Conservation (phyloP, 1,140 invertebrate genomes). For the Saccostrea echinata region DNA sequence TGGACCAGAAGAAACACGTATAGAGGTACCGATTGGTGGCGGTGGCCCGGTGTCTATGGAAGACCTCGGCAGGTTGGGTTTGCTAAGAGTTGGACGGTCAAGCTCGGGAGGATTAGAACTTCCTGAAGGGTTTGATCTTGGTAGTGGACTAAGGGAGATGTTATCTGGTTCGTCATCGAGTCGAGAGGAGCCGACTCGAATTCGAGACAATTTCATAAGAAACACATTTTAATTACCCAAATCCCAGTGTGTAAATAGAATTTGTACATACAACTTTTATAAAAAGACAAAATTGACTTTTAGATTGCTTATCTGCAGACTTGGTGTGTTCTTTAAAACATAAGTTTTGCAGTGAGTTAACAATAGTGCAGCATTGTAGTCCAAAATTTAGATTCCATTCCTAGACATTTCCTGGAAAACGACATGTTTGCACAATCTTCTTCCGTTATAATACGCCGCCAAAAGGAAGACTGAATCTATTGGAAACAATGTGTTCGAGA, state of each 20-base stretch:
- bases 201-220: background rate
- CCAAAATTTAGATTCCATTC: too few species aligned
- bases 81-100: background rate
- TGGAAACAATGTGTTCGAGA: too few species aligned
- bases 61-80: background rate
- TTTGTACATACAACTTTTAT: too few species aligned
- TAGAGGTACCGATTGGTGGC: background rate
- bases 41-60: background rate
- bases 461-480: too few species aligned
- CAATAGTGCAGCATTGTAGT: too few species aligned
- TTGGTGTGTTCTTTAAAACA: too few species aligned
- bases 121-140: background rate
- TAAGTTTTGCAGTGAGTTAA: too few species aligned
- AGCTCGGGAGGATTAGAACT: background rate
- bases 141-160: background rate
- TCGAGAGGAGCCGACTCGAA: background rate
- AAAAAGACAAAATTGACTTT: too few species aligned
- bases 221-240: background rate
- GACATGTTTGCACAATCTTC: too few species aligned
- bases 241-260: background rate
- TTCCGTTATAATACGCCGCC: too few species aligned
- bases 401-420: too few species aligned
- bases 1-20: background rate
- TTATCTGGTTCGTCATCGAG: background rate
- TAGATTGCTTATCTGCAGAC: too few species aligned